Conservation (phyloP, 2,888 invertebrate species). For the Phragmatobia fuliginosa region DNA sequence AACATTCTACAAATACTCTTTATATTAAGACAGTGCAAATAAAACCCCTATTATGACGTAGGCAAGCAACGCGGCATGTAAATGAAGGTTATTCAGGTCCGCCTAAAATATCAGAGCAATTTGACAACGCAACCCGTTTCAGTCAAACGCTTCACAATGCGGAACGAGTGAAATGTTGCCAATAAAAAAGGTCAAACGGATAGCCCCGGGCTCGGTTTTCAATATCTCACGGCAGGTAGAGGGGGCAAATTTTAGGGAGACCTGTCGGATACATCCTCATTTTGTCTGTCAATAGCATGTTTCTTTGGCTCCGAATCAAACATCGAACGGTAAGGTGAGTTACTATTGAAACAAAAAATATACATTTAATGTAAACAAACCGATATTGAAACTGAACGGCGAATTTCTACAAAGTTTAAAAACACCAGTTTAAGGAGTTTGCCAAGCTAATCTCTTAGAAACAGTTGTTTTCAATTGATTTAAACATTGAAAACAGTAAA, state of each 20-base stretch:
- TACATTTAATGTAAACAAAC: neutral
- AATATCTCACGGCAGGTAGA: conserved; percentile 77
- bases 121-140: conserved; percentile 78
- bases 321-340: conserved; percentile 17
- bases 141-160: conserved; percentile 77
- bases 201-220: conserved; percentile 77
- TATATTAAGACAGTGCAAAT: conserved; percentile 54
- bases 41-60: conserved; percentile 63
- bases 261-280: conserved; percentile 74
- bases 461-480: conserved; percentile 34
- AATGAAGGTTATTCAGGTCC: conserved; percentile 69
- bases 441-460: neutral
- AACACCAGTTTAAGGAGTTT: neutral
- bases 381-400: neutral
- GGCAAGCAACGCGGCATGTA: conserved; percentile 63
- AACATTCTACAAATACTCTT: conserved; percentile 43
- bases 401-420: neutral
- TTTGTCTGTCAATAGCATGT: conserved; percentile 73
- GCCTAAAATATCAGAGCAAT: conserved; percentile 76
- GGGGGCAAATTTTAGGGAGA: conserved; percentile 60
- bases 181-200: conserved; percentile 83
- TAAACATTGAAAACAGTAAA: conserved; percentile 35
- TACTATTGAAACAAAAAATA: conserved; percentile 15
- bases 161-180: conserved; percentile 82
- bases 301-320: conserved; percentile 55